Conservation (phyloP, 2,113 vertebrate genomes). For the Myrmecobius fasciatus region DNA sequence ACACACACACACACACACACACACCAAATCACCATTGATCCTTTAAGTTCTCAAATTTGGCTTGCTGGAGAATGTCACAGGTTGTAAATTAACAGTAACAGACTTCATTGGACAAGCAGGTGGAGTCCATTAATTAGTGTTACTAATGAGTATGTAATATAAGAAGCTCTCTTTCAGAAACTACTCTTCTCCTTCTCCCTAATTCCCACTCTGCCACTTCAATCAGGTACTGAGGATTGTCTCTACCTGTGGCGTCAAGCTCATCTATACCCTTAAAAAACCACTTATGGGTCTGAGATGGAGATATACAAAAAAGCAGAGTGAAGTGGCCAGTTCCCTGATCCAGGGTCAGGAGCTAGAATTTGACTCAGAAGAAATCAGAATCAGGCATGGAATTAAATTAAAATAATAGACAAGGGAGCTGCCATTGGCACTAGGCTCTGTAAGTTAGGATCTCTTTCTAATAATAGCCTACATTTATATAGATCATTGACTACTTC, state of each 20-base stretch:
- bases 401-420: background rate
- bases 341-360: background rate
- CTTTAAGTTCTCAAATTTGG: conserved; percentile 50
- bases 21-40: background rate
- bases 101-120: conserved; percentile 56
- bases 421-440: background rate
- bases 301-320: background rate
- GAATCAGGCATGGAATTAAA: background rate
- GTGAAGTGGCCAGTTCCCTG: background rate
- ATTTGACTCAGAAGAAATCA: background rate
- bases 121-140: conserved; percentile 30
- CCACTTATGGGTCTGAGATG: background rate
- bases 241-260: background rate
- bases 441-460: background rate
- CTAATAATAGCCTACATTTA: background rate
- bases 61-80: conserved; percentile 34
- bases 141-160: conserved; percentile 18
- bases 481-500: background rate
- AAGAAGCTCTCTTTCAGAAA: background rate
- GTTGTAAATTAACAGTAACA: conserved; percentile 39
- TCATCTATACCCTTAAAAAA: background rate
- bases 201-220: background rate
- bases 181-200: background rate
- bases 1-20: background rate
- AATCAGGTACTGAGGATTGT: background rate